Percentiles rank a stretch among this genome's conserved stretches.
phyloP scores from a whole-genome alignment of 2,888 invertebrate species.

The Cephus rjabovi region DNA sequence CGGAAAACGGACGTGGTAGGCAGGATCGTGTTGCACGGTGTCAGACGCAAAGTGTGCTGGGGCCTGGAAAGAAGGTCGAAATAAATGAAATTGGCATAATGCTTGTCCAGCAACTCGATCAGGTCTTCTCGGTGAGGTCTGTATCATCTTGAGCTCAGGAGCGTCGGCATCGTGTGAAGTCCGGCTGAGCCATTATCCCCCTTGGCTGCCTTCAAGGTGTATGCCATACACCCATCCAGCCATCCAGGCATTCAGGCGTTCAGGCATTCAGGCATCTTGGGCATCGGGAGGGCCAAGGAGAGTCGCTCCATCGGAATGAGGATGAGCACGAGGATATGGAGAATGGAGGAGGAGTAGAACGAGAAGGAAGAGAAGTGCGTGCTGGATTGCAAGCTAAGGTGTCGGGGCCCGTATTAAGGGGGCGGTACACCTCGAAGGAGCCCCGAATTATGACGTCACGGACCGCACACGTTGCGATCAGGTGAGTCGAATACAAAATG shows the following conservation, averaged over 20 bases:
- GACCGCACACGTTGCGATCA: constrained; percentile 66
- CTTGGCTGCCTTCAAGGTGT: constrained; percentile 57
- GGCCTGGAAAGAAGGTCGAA: background rate
- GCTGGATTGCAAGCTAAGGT: constrained; percentile 60
- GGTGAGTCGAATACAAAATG: constrained; percentile 65
- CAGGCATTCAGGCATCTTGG: constrained; percentile 3
- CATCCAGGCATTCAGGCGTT: constrained; percentile 4
- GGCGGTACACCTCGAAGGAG: constrained; percentile 63
- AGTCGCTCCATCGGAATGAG: background rate
- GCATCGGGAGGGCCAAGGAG: constrained; percentile 4
- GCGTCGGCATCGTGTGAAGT: constrained; percentile 66
- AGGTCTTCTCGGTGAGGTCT: constrained; percentile 42
- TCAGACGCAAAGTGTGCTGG: background rate
- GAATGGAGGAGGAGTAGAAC: background rate
- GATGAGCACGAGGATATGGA: background rate
- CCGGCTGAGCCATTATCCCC: constrained; percentile 62
- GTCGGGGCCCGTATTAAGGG: constrained; percentile 66
- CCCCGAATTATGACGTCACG: constrained; percentile 66
- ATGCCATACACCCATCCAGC: constrained; percentile 29
- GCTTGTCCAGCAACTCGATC: constrained; percentile 3
- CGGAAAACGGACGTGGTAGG: background rate
- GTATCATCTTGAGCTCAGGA: constrained; percentile 55
- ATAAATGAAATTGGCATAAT: constrained; percentile 2
- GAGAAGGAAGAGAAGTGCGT: constrained; percentile 36
- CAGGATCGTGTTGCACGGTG: background rate